phyloP scores from a whole-genome alignment of 2,113 vertebrate genomes.

The Hypanus sabinus region DNA sequence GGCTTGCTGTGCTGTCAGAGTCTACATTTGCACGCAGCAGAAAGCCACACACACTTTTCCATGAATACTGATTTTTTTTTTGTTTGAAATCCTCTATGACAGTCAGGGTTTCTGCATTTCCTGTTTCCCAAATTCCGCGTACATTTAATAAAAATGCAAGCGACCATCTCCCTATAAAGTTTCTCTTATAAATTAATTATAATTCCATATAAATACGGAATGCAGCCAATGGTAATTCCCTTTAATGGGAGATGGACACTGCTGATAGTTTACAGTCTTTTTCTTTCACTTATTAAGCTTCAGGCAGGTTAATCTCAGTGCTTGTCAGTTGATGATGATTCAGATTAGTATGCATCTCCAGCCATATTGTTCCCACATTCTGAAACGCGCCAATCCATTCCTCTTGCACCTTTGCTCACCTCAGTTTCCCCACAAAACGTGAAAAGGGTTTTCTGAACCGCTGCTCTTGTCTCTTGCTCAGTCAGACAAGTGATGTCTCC shows the following conservation, averaged over 20 bases:
- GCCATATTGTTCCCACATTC: not conserved
- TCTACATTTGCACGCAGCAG: slow-evolving; percentile 11
- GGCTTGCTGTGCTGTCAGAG: slow-evolving; percentile 12
- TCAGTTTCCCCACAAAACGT: too few relatives aligned
- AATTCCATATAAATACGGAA: not conserved
- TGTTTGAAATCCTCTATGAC: not conserved
- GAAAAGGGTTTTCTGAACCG: not conserved
- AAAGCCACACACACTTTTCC: not conserved
- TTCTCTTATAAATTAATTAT: not conserved
- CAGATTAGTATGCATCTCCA: not conserved
- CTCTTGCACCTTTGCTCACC: not conserved
- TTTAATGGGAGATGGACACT: not conserved
- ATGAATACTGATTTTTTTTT: not conserved
- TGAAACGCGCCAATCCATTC: not conserved
- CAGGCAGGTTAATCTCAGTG: not conserved
- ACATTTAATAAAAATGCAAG: not conserved
- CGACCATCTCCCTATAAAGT: not conserved
- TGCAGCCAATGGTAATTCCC: not conserved
- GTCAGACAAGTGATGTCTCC: not conserved
- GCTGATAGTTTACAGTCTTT: not conserved
- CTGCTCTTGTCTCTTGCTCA: not conserved
- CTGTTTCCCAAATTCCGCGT: not conserved
- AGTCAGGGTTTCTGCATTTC: slow-evolving; percentile 22
- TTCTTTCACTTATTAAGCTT: not conserved
- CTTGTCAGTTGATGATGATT: not conserved